Evolutionary conservation across 1,140 invertebrate genomes (phyloP), one percentile per base, ranked within the genome.

Genomic region (Bombyx mandarina): DNA sequence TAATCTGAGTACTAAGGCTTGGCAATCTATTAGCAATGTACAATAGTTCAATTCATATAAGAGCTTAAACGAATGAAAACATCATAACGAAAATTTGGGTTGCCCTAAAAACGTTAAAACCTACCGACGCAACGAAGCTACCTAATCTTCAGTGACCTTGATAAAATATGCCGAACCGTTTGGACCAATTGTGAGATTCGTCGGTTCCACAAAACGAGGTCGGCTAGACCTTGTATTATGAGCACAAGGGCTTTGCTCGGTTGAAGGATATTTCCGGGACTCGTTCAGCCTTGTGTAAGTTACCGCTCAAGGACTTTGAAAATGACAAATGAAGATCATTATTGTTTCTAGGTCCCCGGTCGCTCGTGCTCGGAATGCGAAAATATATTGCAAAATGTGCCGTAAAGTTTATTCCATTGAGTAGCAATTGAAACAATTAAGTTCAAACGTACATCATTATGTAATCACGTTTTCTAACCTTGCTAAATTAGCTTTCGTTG

Each of bases 321-420:
- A 68, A 73, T 73, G 75, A 74, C 73, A 79, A 76, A 85, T 77
- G 74, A 75, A 77, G 71, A 73, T 74, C 63, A 67, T 72, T 69
- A 53, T 71, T 56, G 69, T 72, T 79, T 75, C 71, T 74, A 73
- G 72, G 71, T 66, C 73, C 61, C 57, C 56, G 9, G 8, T 62
- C 60, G 59, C 53, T 61, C 65, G 54, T 48, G 52, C 49, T 68
- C 71, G 67, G 69, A 76, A 79, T 79, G 75, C 68, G 62, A 54
- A 73, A 74, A 76, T 69, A 64, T 66, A 12, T 51, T 51, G 26
- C 1, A 51, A 51, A 51, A 8, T 35, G 2, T 35, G 4, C 26
- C 2, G 26, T 35, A 35, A 35, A 35, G 4, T 35, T 35, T 3
- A 35, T 35, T 3, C 26, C 26, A 35, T 5, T 35, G 26, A 5